Evolutionary conservation across 2,888 invertebrate species (phyloP).

Genomic region (Andrena praecox): DNA sequence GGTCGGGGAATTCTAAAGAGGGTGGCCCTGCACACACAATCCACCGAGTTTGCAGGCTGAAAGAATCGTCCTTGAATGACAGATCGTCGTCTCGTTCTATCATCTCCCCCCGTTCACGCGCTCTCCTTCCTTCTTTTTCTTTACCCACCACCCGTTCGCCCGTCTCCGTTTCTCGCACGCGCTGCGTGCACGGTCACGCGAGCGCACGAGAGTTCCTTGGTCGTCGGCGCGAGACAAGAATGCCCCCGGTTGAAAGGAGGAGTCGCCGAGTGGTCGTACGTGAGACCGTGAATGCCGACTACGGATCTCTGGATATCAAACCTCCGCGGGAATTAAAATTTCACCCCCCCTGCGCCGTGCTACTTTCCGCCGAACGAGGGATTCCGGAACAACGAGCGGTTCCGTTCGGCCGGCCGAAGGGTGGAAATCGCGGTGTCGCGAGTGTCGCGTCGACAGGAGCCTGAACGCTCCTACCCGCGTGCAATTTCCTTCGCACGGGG

Average conservation of each 20-base stretch:
- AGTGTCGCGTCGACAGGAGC: too few species aligned
- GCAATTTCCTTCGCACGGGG: background rate
- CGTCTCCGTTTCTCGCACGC: constrained; percentile 17
- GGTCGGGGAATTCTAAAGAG: constrained; percentile 80
- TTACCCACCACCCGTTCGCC: background rate
- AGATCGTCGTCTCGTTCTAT: constrained; percentile 63
- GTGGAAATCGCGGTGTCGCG: too few species aligned
- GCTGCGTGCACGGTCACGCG: constrained; percentile 18
- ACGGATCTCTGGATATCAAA: constrained; percentile 55
- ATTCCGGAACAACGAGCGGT: background rate
- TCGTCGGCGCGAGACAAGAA: constrained; percentile 59
- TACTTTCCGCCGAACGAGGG: constrained; percentile 19
- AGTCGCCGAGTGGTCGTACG: constrained; percentile 51
- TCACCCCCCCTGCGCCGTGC: constrained; percentile 29
- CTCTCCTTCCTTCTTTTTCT: constrained; percentile 1
- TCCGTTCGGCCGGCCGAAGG: too few species aligned
- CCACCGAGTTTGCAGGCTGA: constrained; percentile 73
- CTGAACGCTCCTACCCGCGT: background rate
- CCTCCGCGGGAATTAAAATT: constrained; percentile 57
- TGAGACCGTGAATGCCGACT: constrained; percentile 51
- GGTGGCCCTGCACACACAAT: constrained; percentile 73
- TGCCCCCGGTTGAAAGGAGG: constrained; percentile 52
- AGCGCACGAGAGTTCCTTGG: constrained; percentile 29
- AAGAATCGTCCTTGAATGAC: constrained; percentile 75
- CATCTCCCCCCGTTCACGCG: constrained; percentile 13